These are phyloP conservation scores for Electrona antarctica DNA, from an alignment of 2,113 vertebrate genomes.

Conservation along the genomic window DNA sequence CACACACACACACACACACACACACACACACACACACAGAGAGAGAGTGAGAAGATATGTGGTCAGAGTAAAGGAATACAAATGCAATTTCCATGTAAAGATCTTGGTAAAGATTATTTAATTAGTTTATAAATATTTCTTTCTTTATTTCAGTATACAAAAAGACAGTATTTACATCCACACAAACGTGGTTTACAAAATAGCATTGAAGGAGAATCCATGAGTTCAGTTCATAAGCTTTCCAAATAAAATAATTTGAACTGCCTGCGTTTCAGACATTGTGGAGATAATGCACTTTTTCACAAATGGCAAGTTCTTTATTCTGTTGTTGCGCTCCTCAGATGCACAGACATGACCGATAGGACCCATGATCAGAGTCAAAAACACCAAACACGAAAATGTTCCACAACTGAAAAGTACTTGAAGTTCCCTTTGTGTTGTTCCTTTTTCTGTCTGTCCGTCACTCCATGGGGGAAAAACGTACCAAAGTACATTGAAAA, in stretches of 20 bases:
- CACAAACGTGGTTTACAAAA: constrained; percentile 88
- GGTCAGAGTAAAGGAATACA: constrained; percentile 18
- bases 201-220: constrained; percentile 58
- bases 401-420: constrained; percentile 62
- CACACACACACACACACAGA: background rate
- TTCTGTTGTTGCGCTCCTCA: constrained; percentile 62
- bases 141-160: constrained; percentile 89
- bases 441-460: constrained; percentile 57
- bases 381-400: constrained; percentile 56
- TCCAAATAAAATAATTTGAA: constrained; percentile 66
- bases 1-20: background rate
- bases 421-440: constrained; percentile 74
- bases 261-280: constrained; percentile 61
- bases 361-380: constrained; percentile 55
- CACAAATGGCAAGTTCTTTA: constrained; percentile 53
- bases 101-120: constrained; percentile 74
- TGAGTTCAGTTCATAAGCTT: constrained; percentile 71
- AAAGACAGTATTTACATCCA: constrained; percentile 94
- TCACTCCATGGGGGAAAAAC: constrained; percentile 34
- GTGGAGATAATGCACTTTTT: constrained; percentile 52
- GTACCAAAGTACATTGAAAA: constrained; percentile 36
- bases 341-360: constrained; percentile 58
- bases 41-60: background rate
- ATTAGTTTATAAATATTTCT: constrained; percentile 97
- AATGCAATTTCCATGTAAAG: constrained; percentile 29